Evolutionary conservation across 2,888 invertebrate genomes (phyloP).

Genomic region (Drosophila anomalata): DNA sequence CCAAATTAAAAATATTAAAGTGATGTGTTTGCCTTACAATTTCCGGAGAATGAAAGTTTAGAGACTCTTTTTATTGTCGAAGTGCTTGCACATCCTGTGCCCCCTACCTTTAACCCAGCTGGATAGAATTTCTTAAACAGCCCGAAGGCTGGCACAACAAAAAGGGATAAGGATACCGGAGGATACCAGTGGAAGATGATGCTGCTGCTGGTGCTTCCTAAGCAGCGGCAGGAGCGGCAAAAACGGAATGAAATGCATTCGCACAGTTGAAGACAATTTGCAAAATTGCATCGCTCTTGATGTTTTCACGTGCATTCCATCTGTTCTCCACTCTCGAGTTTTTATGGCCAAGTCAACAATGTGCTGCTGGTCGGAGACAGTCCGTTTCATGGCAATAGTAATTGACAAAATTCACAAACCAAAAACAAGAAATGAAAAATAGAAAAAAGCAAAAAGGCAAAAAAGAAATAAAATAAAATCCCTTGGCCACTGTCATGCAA

Average conservation of each 20-base stretch:
- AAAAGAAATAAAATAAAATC: conserved; percentile 11
- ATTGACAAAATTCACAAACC: conserved; percentile 8
- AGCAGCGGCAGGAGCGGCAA: conserved; percentile 13
- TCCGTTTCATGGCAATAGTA: conserved; percentile 33
- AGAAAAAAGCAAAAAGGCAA: not conserved
- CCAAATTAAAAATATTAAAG: not conserved
- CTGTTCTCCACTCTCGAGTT: conserved; percentile 50
- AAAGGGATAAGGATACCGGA: conserved; percentile 1
- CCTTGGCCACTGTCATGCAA: conserved; percentile 2
- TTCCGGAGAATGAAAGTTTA: not conserved
- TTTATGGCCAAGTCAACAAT: conserved; percentile 74
- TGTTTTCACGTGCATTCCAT: conserved; percentile 74
- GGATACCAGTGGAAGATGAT: not conserved
- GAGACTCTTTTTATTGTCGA: not conserved
- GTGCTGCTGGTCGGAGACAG: conserved; percentile 47
- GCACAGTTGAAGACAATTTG: conserved; percentile 75
- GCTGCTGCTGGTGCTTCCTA: not conserved
- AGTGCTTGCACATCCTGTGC: not conserved
- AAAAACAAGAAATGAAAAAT: conserved; percentile 12
- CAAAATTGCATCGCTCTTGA: conserved; percentile 74
- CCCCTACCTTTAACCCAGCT: not conserved
- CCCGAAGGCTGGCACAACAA: conserved; percentile 15
- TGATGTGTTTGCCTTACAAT: not conserved
- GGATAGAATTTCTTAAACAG: conserved; percentile 14
- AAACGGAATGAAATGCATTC: conserved; percentile 70